Evolutionary conservation across 2,888 invertebrate species (phyloP).

Genomic region (Pinctada fucata): DNA sequence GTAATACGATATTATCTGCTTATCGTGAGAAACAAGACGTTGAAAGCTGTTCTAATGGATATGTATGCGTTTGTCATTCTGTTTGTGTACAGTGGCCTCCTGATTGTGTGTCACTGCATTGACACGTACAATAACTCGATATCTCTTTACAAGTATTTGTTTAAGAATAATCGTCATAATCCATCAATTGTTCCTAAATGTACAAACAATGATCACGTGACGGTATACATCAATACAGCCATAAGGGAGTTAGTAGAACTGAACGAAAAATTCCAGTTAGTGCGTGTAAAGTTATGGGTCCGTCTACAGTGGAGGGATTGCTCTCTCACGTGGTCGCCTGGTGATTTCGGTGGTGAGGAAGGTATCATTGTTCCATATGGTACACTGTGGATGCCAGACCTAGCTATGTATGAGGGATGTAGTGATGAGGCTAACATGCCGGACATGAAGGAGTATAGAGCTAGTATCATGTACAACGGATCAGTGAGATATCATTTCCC

Average conservation of each 20-base stretch:
- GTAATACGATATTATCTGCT: too few relatives aligned
- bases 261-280: slow-evolving; percentile 12
- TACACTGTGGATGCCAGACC: slow-evolving; percentile 18
- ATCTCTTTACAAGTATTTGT: not conserved
- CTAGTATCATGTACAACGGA: not conserved
- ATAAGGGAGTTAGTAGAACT: slow-evolving; percentile 16
- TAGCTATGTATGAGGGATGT: slow-evolving; percentile 14
- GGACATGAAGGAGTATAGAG: slow-evolving; percentile 14
- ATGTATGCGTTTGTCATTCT: too few relatives aligned
- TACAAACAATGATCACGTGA: not conserved
- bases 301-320: slow-evolving; percentile 20
- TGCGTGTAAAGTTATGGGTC: slow-evolving; percentile 17
- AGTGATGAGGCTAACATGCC: slow-evolving; percentile 20
- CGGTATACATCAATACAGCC: slow-evolving; percentile 3
- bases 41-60: too few relatives aligned
- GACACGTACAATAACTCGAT: not conserved
- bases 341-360: not conserved
- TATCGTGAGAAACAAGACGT: too few relatives aligned
- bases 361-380: slow-evolving; percentile 2
- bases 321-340: slow-evolving; percentile 3
- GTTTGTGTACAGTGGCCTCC: too few relatives aligned
- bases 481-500: slow-evolving; percentile 18
- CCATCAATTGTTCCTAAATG: slow-evolving; percentile 12
- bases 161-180: not conserved
- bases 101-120: too few relatives aligned